Conservation (phyloP, 35 echinoderm and acorn worm species). For the Anneissia japonica region DNA sequence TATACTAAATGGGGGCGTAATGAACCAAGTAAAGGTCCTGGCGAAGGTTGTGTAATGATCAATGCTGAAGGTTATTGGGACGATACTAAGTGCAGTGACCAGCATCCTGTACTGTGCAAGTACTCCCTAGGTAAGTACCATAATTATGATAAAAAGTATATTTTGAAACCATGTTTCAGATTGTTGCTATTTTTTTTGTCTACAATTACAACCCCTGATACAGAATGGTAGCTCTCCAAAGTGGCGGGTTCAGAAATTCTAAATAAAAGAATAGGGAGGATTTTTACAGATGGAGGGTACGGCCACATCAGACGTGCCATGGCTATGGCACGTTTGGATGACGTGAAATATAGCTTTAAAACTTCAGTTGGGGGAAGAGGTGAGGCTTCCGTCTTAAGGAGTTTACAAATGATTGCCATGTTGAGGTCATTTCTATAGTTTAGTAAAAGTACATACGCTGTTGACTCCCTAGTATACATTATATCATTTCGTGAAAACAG, state of each 20-base stretch:
- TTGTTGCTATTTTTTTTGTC: neutral
- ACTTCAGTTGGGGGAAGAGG: too few species aligned
- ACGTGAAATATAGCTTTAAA: too few species aligned
- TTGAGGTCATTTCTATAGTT: too few species aligned
- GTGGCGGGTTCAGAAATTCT: neutral
- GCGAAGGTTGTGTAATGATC: constrained; percentile 64
- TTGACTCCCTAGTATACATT: too few species aligned
- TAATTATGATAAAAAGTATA: neutral
- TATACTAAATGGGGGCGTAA: constrained; percentile 70
- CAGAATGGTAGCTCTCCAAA: neutral
- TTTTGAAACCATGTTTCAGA: neutral
- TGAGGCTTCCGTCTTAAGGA: too few species aligned
- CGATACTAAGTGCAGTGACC: constrained; percentile 43
- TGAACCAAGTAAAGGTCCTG: constrained; percentile 57
- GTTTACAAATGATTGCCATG: too few species aligned
- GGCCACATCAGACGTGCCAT: neutral
- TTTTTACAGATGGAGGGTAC: neutral
- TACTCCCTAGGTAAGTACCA: constrained; percentile 53
- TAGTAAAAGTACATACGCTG: too few species aligned
- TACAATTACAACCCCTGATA: neutral
- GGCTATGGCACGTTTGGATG: neutral
- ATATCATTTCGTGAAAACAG: too few species aligned
- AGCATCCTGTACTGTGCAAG: constrained; percentile 55
- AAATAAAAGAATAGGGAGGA: neutral
- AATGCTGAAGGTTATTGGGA: constrained; percentile 50